Evolutionary conservation across 2,113 vertebrate species (phyloP), one percentile per base, ranked within the genome.

Genomic region (Athene cunicularia): DNA sequence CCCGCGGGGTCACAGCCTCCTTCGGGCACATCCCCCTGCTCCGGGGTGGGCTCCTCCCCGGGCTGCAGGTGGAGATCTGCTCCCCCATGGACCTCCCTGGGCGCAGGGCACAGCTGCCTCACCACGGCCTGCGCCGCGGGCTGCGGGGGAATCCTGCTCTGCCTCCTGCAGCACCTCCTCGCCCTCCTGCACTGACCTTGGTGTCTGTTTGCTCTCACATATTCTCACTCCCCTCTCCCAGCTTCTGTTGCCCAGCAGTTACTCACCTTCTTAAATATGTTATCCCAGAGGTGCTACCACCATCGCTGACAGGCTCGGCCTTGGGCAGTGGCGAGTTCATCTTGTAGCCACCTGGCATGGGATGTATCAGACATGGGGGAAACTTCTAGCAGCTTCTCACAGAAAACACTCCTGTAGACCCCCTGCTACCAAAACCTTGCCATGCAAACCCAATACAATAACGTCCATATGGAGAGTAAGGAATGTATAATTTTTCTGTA

Each of bases 331-430:
- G n/a, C 8, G 5, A 6, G 20, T 41, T 7, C 7, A 4, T 21
- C 26, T 41, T 43, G 30, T 22, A 79, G 60, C 59, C 12, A 1
- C 3, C 16, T 45, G 45, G 8, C 32, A 26, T 35, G 60, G 37
- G n/a, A 14, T 47, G 7, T 17, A 9, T 7, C 3, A 5, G 14
- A 39, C 4, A 23, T 1, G 6, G 11, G 6, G 35, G 14, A 45
- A 72, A 20, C 20, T 52, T 71, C 16, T 28, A 22, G 32, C 33
- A 58, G 16, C 14, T 88, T 52, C 43, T 82, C 11, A 39, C 8
- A n/a, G 49, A 58, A 75, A 28, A 15, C 22, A 14, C 12, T 22
- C 35, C 21, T 43, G 37, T 33, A 32, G 30, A 14, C 22, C 6
- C 71, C 15, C 37, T 4, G 6, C 30, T 37, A 26, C 15, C 5